phyloP scores from a whole-genome alignment of 2,113 vertebrate genomes.

The Mirza zaza region DNA sequence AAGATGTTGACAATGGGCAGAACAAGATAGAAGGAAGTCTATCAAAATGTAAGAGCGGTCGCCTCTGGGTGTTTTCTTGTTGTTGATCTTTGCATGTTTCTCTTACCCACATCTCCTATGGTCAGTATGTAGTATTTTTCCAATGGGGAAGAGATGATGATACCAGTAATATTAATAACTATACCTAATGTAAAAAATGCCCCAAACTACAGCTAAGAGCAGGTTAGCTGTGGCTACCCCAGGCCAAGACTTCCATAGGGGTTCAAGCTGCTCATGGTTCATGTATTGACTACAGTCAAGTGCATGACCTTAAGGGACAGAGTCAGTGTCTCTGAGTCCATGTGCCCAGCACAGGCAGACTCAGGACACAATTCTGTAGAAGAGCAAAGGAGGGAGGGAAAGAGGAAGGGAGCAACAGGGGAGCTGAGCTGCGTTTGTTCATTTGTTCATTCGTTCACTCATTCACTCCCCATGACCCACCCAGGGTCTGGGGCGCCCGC shows the following conservation, averaged over 20 bases:
- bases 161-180: background rate
- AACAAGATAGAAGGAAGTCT: background rate
- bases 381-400: background rate
- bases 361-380: background rate
- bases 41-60: accelerated
- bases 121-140: background rate
- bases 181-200: background rate
- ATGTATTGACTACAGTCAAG: accelerated
- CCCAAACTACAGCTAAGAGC: background rate
- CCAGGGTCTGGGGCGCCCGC: background rate
- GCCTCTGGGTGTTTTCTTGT: background rate
- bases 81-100: background rate
- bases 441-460: background rate
- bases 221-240: background rate
- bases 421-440: background rate
- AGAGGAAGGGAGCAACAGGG: accelerated
- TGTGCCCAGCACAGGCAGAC: accelerated
- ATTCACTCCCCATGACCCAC: background rate
- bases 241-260: background rate
- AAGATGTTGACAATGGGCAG: background rate
- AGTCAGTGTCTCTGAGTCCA: background rate
- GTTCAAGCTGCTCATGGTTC: accelerated
- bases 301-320: accelerated
- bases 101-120: background rate
- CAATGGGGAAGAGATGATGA: accelerated